Evolutionary conservation across 2,888 invertebrate species (phyloP).

Genomic region (Autographa gamma): DNA sequence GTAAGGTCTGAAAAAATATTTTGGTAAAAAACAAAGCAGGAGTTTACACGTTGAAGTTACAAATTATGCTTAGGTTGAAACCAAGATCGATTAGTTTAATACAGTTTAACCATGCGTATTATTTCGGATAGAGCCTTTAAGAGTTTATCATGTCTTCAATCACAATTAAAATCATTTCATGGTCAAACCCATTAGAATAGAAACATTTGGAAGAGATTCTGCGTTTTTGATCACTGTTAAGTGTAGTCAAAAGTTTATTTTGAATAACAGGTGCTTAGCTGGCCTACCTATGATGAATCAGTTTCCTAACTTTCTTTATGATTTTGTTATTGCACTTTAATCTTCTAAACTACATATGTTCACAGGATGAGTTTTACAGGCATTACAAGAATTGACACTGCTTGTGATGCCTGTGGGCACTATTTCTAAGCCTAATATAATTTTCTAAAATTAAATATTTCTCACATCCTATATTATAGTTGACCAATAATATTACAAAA

Average conservation of each 20-base stretch:
- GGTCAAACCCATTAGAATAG: conserved; percentile 34
- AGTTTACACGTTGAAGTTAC: too few relatives aligned
- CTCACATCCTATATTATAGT: background rate
- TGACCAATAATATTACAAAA: background rate
- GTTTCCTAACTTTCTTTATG: background rate
- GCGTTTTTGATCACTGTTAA: background rate
- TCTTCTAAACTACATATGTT: too few relatives aligned
- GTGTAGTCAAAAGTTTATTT: background rate
- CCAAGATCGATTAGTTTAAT: too few relatives aligned
- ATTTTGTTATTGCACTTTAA: background rate
- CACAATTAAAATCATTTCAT: conserved; percentile 29
- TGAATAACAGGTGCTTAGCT: too few relatives aligned
- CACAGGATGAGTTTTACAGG: too few relatives aligned
- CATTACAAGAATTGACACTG: too few relatives aligned
- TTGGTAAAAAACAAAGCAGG: too few relatives aligned
- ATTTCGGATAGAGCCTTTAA: conserved; percentile 34
- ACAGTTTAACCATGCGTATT: too few relatives aligned
- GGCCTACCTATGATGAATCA: background rate
- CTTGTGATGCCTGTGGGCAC: too few relatives aligned
- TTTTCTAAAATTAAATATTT: background rate
- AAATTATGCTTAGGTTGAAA: too few relatives aligned
- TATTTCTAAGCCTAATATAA: too few relatives aligned
- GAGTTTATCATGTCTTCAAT: conserved; percentile 25
- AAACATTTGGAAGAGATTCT: conserved; percentile 8
- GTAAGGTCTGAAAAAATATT: too few relatives aligned